phyloP scores from a whole-genome alignment of 1,140 invertebrate species.

The Eumaeus atala region DNA sequence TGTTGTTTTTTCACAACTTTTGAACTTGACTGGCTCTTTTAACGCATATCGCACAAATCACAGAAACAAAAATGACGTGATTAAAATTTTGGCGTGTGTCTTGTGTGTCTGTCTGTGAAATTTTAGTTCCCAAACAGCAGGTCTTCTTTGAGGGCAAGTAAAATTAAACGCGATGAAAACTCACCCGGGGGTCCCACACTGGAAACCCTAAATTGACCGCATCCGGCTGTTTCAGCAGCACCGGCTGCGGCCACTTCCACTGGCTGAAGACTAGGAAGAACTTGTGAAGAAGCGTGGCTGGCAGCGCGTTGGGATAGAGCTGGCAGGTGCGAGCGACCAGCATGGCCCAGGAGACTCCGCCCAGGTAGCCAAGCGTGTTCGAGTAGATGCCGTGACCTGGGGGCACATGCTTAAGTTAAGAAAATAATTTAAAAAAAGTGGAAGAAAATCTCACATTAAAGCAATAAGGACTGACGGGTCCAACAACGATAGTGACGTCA shows the following conservation, averaged over 20 bases:
- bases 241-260: constrained; percentile 99
- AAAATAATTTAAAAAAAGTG: not conserved
- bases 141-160: not conserved
- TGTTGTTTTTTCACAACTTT: too few relatives aligned
- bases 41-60: too few relatives aligned
- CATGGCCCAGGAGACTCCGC: constrained; percentile 99
- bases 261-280: constrained; percentile 98
- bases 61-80: too few relatives aligned
- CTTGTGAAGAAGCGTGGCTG: constrained; percentile 96
- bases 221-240: constrained; percentile 94
- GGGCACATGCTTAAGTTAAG: constrained; percentile 25
- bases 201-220: constrained; percentile 91
- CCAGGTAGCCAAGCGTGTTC: constrained; percentile 97
- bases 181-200: constrained; percentile 95
- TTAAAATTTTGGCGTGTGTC: too few relatives aligned
- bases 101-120: too few relatives aligned
- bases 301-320: constrained; percentile 96
- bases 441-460: too few relatives aligned
- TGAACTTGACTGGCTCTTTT: too few relatives aligned
- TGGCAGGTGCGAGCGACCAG: constrained; percentile 98
- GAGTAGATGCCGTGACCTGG: constrained; percentile 97
- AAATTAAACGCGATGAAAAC: constrained; percentile 26
- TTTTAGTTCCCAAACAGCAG: too few relatives aligned
- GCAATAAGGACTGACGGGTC: too few relatives aligned
- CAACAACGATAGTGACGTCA: too few relatives aligned